Conservation (phyloP, 2,888 invertebrate species). For the Epiblema foenella region DNA sequence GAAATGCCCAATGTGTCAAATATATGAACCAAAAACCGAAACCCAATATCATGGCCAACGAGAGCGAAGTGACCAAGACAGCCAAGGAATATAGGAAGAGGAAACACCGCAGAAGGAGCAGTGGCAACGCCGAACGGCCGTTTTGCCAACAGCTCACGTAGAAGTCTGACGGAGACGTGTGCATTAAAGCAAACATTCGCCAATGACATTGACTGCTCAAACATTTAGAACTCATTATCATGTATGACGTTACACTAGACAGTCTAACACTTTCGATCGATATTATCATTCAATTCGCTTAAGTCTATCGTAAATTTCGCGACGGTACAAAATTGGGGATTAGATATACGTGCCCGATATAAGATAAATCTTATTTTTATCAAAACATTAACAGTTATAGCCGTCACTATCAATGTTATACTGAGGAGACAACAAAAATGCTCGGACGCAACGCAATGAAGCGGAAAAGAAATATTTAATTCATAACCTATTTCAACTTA, state of each 20-base stretch:
- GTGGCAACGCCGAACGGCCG: constrained; percentile 62
- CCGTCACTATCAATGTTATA: constrained; percentile 56
- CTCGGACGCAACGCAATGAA: constrained; percentile 58
- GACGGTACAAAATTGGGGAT: neutral
- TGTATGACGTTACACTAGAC: neutral
- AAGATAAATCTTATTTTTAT: neutral
- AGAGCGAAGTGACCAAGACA: constrained; percentile 59
- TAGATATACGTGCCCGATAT: neutral
- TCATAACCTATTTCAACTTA: neutral
- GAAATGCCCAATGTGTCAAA: constrained; percentile 76
- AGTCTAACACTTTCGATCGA: constrained; percentile 6
- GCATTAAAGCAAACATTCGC: constrained; percentile 63
- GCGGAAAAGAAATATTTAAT: constrained; percentile 53
- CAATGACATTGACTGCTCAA: constrained; percentile 57
- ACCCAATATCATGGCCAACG: constrained; percentile 58
- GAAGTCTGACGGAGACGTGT: constrained; percentile 65
- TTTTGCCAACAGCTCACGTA: constrained; percentile 73
- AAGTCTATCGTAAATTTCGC: neutral
- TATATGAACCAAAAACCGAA: constrained; percentile 77
- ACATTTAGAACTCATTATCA: constrained; percentile 53
- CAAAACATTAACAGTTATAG: constrained; percentile 51
- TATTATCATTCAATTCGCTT: constrained; percentile 19
- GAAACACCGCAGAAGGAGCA: constrained; percentile 59
- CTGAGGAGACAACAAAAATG: constrained; percentile 58
- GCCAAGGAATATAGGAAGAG: constrained; percentile 65